Evolutionary conservation across 2,113 vertebrate genomes (phyloP), one percentile per base, ranked within the genome.

Genomic region (Hoplias malabaricus): DNA sequence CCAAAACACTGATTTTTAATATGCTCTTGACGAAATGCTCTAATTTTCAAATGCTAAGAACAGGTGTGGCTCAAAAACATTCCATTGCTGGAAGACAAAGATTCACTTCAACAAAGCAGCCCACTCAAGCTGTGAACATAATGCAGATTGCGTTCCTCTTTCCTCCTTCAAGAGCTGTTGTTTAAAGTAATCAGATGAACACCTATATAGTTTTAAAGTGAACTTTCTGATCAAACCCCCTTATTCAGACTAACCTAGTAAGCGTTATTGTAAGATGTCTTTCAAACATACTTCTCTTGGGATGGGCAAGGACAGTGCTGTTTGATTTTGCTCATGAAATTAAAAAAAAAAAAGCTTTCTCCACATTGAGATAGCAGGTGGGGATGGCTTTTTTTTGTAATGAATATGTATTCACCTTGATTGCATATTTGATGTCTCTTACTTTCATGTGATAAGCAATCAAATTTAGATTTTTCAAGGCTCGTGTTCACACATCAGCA

Each of bases 381-480:
- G 62, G 38, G 43, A 54, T 61, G 62, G 40, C 42, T 80, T 34
- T n/a, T 69, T 53, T 56, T 69, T 38, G 61, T 68, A 80, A 73
- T 80, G 74, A 72, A 69, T 61, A 36, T 63, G 73, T 71, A 77
- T 80, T 83, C 62, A 80, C 69, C 69, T 69, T 83, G 78, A 83
- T 83, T 83, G 82, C 78, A 76, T 63, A 80, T 83, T 83, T 79
- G 75, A 53, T 53, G 13, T 77, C 42, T 69, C 66, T 61, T 80
- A 80, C 69, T 63, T 77, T 77, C 73, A 80, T 80, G 54, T 77
- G 73, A 77, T 77, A 77, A 73, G 73, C 73, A 71, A 80, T 83
- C 82, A 77, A 38, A 80, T 67, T 75, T 83, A 69, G 69, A 73
- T 83, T 83, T 75, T 53, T 69, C 12, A 61, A 54, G 38, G 33